Base-by-base conservation (phyloP, 1,140 invertebrate genomes). In the Megalopta genalis region DNA sequence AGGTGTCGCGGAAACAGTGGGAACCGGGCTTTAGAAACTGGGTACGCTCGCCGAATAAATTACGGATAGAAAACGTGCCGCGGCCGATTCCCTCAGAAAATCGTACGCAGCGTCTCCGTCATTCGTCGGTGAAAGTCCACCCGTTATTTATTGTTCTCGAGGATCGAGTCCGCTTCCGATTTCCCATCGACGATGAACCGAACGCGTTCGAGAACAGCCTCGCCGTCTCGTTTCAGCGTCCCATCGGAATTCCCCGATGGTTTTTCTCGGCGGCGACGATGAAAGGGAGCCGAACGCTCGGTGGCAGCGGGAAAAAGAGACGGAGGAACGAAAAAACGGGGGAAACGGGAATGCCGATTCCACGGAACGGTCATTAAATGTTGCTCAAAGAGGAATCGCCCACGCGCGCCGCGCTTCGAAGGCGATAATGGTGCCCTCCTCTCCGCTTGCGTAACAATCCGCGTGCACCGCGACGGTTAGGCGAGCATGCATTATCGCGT, bases 81-180 rank as follows among this genome's bases (percentile, higher is more conserved):
- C 60, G 60, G 60, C 10, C 16, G 46, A 74, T 73, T 74, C 72
- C 62, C 49, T 68, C 57, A 62, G 42, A 37, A 71, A 81, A 84
- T 79, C 54, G 57, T 46, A 71, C 52, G 63, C 70, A 60, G 46
- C 21, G 59, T n/a, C 54, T 27, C 76, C 77, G 81, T 84, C 84
- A 69, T 74, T 75, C 74, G 27, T 72, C 54, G 80, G 84, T 80
- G 82, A 88, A 83, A 79, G 88, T 84, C 54, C 54, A 78, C 82
- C 66, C 73, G 72, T 68, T 59, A 85, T 64, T 84, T 85, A 77
- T 87, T 79, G 86, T 87, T 79, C 66, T 25, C 74, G 75, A 78
- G 64, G 65, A 82, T 71, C 69, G 63, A 23, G 60, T 21, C 69
- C 52, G 69, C 62, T 76, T 80, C 74, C 80, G 74, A 77, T 71